Conservation (phyloP, 2,888 invertebrate species). For the Bimastos eiseni region DNA sequence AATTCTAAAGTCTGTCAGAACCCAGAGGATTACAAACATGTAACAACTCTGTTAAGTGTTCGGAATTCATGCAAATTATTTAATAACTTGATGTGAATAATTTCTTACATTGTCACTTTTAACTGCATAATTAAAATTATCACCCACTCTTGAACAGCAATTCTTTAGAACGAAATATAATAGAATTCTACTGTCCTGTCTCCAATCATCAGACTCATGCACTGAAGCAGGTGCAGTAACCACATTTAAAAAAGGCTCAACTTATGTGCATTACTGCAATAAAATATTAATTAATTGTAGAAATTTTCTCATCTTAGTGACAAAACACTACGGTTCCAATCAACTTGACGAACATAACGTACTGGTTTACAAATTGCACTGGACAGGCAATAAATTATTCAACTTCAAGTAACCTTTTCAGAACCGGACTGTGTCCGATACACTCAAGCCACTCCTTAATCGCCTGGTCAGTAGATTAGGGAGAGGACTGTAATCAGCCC, state of each 20-base stretch:
- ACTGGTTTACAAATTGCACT: neutral
- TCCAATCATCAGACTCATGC: neutral
- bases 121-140: neutral
- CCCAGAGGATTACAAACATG: neutral
- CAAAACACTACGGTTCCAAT: neutral
- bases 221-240: neutral
- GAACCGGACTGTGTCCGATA: neutral
- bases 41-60: neutral
- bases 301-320: neutral
- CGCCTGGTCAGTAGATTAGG: neutral
- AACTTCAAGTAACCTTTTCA: neutral
- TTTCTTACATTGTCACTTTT: neutral
- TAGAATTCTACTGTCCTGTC: neutral
- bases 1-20: neutral
- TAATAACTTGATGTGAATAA: neutral
- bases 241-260: neutral
- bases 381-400: constrained; percentile 5
- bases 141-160: neutral
- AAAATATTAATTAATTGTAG: neutral
- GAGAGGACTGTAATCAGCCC: neutral
- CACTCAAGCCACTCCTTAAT: neutral
- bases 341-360: constrained; percentile 13
- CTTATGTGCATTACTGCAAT: neutral
- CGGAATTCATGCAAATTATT: neutral
- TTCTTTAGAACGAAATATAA: neutral